phyloP scores from a whole-genome alignment of 2,888 invertebrate genomes.

The Megaustenia siamemsis region DNA sequence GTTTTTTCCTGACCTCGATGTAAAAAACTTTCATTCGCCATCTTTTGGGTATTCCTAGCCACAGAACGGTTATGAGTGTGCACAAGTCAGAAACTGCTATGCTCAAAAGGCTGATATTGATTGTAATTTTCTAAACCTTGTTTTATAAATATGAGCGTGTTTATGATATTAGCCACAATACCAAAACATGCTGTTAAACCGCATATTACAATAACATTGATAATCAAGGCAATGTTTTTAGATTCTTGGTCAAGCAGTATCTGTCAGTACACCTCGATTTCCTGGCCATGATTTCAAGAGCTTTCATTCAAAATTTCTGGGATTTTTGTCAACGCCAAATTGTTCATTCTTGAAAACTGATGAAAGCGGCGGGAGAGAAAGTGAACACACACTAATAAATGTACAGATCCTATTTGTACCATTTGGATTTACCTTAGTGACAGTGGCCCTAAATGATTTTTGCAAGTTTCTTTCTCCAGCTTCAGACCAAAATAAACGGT shows the following conservation, averaged over 20 bases:
- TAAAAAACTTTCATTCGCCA: background rate
- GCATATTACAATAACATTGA: slow-evolving; percentile 20
- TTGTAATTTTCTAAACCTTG: slow-evolving; percentile 21
- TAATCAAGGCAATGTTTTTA: background rate
- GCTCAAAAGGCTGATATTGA: slow-evolving; percentile 21
- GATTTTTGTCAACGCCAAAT: no score
- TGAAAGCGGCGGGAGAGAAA: no score
- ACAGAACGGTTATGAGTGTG: background rate
- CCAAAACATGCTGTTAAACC: background rate
- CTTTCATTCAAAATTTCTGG: no score
- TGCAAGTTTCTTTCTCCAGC: no score
- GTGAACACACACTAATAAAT: no score
- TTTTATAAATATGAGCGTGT: slow-evolving; percentile 4
- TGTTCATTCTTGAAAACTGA: no score
- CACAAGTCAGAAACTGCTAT: slow-evolving; percentile 33
- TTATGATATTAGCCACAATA: slow-evolving; percentile 17
- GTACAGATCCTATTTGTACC: no score
- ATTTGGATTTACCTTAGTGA: no score
- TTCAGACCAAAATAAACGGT: no score
- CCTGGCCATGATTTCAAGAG: background rate
- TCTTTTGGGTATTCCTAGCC: background rate
- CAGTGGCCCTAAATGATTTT: no score
- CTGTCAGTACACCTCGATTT: background rate
- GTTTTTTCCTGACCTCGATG: background rate
- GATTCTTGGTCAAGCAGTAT: slow-evolving; percentile 1